Evolutionary conservation across 2,113 vertebrate species (phyloP), one percentile per base, ranked within the genome.

Genomic region (Leptocoma aspasia): DNA sequence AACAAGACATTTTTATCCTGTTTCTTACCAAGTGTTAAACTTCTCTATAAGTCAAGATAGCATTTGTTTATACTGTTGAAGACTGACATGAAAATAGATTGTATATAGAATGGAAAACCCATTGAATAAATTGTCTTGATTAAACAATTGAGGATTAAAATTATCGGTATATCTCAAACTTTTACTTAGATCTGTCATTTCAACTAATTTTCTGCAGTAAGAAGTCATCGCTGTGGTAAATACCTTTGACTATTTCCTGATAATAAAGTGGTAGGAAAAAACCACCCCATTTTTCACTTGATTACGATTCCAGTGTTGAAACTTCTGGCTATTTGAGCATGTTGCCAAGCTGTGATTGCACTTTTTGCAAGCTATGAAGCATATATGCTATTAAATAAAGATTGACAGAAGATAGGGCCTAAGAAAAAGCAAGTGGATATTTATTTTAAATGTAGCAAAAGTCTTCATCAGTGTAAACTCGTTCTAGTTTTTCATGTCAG

Each of bases 401-500:
- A 89, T 71, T 86, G 49, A 91, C 31, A 0, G 2, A 68, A 86
- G 80, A 75, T 28, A 45, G 37, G 8, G 13, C 47, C 50, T 76
- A 30, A 89, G 88, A 88, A 90, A 90, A 88, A 83, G 20, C 60
- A 87, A 92, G 41, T 69, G 59, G 81, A 19, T 31, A 30, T 94
- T 81, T 86, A 56, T 82, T 89, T 79, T 65, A 84, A 78, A 69
- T 53, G 64, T 65, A 86, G 76, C 68, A 76, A 49, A 92, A 95
- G 47, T 94, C 90, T 94, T 93, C 49, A 80, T 83, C 50, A 49
- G 39, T 78, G 44, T 94, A 37, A 76, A 71, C 47, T 60, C 47
- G 10, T 94, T 56, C 42, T 60, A 92, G 90, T 94, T 96, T 97
- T 95, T 95, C 73, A 45, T 93, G 88, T 91, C 89, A 85, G 61